phyloP scores from a whole-genome alignment of 2,113 vertebrate genomes.

The Nothocercus nigrocapillus region DNA sequence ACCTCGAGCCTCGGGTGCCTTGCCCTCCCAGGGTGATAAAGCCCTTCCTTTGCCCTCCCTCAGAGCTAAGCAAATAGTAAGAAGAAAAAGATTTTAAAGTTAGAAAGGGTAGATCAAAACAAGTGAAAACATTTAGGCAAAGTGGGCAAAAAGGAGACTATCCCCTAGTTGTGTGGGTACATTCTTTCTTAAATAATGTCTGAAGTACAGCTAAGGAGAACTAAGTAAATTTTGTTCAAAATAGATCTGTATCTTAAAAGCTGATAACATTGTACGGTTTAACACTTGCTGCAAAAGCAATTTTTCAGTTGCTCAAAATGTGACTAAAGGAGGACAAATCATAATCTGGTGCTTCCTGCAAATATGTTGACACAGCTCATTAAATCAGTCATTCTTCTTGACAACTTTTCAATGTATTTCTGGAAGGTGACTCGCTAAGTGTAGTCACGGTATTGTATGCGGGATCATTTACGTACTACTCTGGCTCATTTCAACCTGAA shows the following conservation, averaged over 20 bases:
- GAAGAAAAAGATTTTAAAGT: background rate
- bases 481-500: background rate
- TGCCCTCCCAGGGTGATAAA: background rate
- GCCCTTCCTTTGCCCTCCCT: background rate
- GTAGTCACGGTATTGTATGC: background rate
- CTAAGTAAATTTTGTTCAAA: constrained; percentile 18
- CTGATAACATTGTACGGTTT: background rate
- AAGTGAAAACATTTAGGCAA: background rate
- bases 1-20: background rate
- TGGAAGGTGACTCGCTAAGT: background rate
- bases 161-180: background rate
- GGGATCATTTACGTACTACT: background rate
- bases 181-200: background rate
- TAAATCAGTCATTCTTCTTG: constrained; percentile 49
- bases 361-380: constrained; percentile 58
- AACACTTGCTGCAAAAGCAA: constrained; percentile 23
- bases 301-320: constrained; percentile 50
- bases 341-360: constrained; percentile 35
- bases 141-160: background rate
- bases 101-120: background rate
- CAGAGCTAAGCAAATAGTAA: background rate
- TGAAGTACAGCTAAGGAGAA: background rate
- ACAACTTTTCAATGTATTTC: constrained; percentile 41
- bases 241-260: constrained; percentile 7
- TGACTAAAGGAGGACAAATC: constrained; percentile 24